Evolutionary conservation across 2,113 vertebrate species (phyloP).

Genomic region (Pelmatolapia mariae): DNA sequence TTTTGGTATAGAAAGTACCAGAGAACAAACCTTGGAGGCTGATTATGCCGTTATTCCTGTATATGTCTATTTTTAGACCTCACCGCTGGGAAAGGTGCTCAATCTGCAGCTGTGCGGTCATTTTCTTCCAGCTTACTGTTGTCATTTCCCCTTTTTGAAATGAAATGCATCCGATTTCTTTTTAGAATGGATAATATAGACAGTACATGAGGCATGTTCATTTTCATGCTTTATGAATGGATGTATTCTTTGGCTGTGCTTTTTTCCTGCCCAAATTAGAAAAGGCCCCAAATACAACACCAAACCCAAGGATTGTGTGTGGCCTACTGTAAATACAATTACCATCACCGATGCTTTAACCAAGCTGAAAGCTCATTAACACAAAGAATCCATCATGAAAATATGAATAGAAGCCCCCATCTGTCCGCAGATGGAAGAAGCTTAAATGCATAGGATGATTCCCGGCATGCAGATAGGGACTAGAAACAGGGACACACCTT

Average conservation of each 20-base stretch:
- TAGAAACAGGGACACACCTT: slow-evolving; percentile 6
- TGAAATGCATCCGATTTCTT: neutral
- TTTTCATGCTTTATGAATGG: neutral
- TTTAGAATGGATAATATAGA: neutral
- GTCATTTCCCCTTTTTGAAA: neutral
- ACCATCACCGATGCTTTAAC: neutral
- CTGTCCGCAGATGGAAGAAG: neutral
- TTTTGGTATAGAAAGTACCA: neutral
- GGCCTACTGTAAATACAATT: neutral
- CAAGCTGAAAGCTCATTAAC: neutral
- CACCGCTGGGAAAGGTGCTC: neutral
- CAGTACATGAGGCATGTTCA: neutral
- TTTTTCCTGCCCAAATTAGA: neutral
- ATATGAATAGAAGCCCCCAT: neutral
- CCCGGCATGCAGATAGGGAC: slow-evolving; percentile 3
- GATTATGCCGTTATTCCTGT: neutral
- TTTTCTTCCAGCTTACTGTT: neutral
- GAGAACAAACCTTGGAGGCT: neutral
- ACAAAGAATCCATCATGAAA: neutral
- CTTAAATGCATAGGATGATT: slow-evolving; percentile 5
- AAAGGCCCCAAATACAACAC: neutral
- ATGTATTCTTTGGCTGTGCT: neutral
- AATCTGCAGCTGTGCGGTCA: neutral
- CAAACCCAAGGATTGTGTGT: neutral
- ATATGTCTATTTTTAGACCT: neutral